These are phyloP conservation scores for Auanema freiburgensis DNA, from an alignment of 2,888 invertebrate genomes.

Conservation along the genomic window DNA sequence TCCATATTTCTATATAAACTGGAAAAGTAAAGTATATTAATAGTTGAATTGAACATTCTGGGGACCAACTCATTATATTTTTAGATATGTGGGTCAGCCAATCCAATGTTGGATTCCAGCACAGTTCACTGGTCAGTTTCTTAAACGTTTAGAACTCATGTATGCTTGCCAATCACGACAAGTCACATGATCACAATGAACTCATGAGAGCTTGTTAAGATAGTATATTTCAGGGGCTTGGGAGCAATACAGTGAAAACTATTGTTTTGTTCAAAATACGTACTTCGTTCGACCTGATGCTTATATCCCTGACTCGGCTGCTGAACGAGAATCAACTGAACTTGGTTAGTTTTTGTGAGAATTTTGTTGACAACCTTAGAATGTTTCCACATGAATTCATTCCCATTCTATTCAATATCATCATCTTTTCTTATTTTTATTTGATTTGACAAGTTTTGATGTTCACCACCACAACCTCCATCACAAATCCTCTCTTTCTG, in stretches of 20 bases:
- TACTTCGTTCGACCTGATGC: constrained; percentile 61
- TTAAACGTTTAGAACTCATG: background rate
- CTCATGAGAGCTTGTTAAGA: background rate
- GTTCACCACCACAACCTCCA: background rate
- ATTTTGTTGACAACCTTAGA: too few relatives aligned
- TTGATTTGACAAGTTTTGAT: background rate
- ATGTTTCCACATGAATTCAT: too few relatives aligned
- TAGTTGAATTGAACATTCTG: too few relatives aligned
- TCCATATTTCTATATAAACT: background rate
- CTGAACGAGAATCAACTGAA: constrained; percentile 52
- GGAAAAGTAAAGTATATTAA: background rate
- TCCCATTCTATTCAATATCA: too few relatives aligned
- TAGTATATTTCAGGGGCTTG: constrained; percentile 53
- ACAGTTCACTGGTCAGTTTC: constrained; percentile 53
- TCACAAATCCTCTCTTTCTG: background rate
- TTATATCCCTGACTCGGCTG: constrained; percentile 56
- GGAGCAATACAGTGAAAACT: constrained; percentile 65
- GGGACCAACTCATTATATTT: constrained; percentile 8
- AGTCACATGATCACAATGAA: constrained; percentile 3
- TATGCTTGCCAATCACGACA: background rate
- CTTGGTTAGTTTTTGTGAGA: constrained; percentile 40
- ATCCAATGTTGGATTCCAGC: constrained; percentile 65
- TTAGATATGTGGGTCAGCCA: constrained; percentile 62
- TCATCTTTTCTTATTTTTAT: too few relatives aligned
- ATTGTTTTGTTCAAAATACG: constrained; percentile 64